phyloP scores from a whole-genome alignment of 2,888 invertebrate species.

The Trypoxylon attenuatum region DNA sequence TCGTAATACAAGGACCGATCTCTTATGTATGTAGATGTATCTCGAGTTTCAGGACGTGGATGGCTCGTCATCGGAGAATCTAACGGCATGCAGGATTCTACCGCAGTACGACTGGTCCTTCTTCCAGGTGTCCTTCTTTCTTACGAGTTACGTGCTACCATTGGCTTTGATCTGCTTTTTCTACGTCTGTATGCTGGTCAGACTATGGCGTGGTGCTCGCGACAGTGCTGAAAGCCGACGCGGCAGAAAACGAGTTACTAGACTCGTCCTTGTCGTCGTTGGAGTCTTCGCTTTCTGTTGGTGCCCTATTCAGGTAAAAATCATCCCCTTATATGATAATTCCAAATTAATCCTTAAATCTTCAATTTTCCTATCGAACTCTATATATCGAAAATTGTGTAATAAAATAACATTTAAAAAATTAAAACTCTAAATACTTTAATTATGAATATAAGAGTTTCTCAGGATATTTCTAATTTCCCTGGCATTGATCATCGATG shows the following conservation, averaged over 20 bases:
- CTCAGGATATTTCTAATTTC: no score
- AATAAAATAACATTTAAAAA: no score
- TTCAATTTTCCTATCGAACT: no score
- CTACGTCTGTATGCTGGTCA: constrained; percentile 91
- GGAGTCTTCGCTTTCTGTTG: constrained; percentile 95
- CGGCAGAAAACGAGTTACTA: constrained; percentile 91
- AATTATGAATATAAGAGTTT: no score
- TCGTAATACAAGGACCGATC: constrained; percentile 5
- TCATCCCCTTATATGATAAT: no score
- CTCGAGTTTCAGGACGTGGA: constrained; percentile 59
- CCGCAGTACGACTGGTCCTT: constrained; percentile 74
- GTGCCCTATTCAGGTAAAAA: constrained; percentile 92
- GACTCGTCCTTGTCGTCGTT: constrained; percentile 93
- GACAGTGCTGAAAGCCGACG: constrained; percentile 88
- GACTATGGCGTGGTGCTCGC: constrained; percentile 90
- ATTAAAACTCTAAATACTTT: no score
- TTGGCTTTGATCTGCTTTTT: constrained; percentile 89
- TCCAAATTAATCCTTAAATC: no score
- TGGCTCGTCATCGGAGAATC: constrained; percentile 44
- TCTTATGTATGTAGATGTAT: constrained; percentile 49
- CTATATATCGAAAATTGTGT: no score
- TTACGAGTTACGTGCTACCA: constrained; percentile 92
- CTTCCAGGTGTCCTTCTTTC: constrained; percentile 88
- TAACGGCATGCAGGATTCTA: constrained; percentile 66
- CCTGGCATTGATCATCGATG: no score